Percentiles rank a stretch among this genome's conserved stretches.
Evolutionary conservation across 2,888 invertebrate species (phyloP).

Genomic region (Octonoba sinensis): DNA sequence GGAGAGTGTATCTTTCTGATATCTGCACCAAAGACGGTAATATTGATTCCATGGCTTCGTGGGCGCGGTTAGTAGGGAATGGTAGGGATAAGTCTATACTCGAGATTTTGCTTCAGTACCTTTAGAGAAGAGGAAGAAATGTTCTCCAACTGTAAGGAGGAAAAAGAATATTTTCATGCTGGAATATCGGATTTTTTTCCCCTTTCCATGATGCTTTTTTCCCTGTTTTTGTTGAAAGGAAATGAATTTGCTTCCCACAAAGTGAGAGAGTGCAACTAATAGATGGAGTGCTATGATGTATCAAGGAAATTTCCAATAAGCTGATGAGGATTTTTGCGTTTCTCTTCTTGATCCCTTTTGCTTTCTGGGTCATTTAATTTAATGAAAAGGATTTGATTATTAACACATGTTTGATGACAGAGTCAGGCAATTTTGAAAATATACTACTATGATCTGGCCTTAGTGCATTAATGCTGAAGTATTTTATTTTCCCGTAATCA

Average conservation of each 20-base stretch:
- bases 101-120: constrained; percentile 59
- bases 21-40: constrained; percentile 59
- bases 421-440: too few species aligned
- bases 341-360: too few species aligned
- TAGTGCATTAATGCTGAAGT: too few species aligned
- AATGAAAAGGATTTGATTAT: too few species aligned
- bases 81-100: constrained; percentile 55
- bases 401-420: too few species aligned
- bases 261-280: constrained; percentile 43
- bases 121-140: constrained; percentile 45
- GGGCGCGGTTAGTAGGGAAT: constrained; percentile 40
- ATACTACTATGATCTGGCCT: too few species aligned
- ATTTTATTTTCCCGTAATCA: too few species aligned
- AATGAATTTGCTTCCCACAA: constrained; percentile 62
- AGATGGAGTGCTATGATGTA: constrained; percentile 35
- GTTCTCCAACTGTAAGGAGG: constrained; percentile 33
- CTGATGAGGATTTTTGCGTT: neutral
- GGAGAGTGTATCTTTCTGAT: constrained; percentile 62
- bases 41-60: constrained; percentile 56
- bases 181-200: constrained; percentile 41
- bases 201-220: constrained; percentile 5
- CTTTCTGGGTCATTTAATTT: too few species aligned
- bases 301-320: constrained; percentile 13
- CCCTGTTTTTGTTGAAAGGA: constrained; percentile 21
- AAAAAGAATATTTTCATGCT: constrained; percentile 54